These are phyloP conservation scores for Pluvialis apricaria DNA, from an alignment of 2,113 vertebrate species.

Conservation along the genomic window DNA sequence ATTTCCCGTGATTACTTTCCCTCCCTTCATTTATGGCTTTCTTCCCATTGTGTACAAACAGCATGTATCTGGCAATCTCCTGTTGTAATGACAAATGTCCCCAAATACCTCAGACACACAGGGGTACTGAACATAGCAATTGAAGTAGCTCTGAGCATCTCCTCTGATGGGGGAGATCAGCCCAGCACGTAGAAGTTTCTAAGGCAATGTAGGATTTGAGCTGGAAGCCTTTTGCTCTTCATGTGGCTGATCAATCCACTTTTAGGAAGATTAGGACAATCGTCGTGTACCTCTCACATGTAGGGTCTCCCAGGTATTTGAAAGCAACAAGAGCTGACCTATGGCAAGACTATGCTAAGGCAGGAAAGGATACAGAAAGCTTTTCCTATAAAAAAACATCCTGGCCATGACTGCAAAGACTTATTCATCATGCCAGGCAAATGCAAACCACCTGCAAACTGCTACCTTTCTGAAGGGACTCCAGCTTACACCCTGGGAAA, in stretches of 20 bases:
- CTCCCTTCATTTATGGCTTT: background rate
- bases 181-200: background rate
- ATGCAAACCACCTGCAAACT: background rate
- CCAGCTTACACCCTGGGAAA: background rate
- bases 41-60: background rate
- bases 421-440: background rate
- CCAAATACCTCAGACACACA: background rate
- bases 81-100: background rate
- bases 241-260: background rate
- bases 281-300: background rate
- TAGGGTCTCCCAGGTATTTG: background rate
- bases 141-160: background rate
- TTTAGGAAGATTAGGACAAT: background rate
- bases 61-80: background rate
- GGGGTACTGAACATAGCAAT: fast-evolving
- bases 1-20: background rate
- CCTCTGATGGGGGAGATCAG: background rate
- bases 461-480: background rate
- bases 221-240: background rate
- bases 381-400: background rate
- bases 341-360: background rate
- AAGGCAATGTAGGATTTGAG: background rate
- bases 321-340: background rate
- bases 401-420: fast-evolving
- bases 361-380: background rate